Base-by-base conservation (phyloP, 2,888 invertebrate species). In the Apodemia mormo region DNA sequence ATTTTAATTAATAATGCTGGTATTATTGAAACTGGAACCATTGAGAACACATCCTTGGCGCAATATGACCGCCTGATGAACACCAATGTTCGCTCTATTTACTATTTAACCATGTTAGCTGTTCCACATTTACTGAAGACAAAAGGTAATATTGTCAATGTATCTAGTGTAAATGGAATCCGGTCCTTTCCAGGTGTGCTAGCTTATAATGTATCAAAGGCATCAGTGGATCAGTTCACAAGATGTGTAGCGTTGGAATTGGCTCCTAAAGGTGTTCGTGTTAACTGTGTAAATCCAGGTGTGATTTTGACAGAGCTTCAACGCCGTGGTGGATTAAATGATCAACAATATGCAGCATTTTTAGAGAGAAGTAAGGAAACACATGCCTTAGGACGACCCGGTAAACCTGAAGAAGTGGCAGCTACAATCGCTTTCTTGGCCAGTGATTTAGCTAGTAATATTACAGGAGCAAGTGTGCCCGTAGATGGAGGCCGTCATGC, bases 401-500 rank as follows among this genome's bases (percentile, higher is more conserved):
- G 98, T 4, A 92, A 95, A 71, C 95, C 96, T 0, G 95, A 95
- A 9, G 99, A 99, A 90, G 97, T 99, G 0, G 98, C 99, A 0
- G 95, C 95, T 67, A 95, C 97, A 0, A 98, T 99, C 78, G 96
- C 96, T 0, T 99, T 98, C 89, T 93, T 99, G 71, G 99, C 99
- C 0, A 97, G 98, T 74, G 96, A 97, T 69, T 94, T 96, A 74
- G 96, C 98, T 2, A 97, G 97, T 77, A 99, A 97, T 82, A 97
- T 97, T 5, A 99, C 99, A 9, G 99, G 98, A 4, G 97, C 95
- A 6, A 96, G 96, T 71, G 78, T 99, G 37, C 97, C 98, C 0
- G 97, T 99, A 0, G 99, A 99, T 87, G 99, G 99, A 33, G 99
- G 99, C 0, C 94, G 98, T 66, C 97, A 98, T 87, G 97, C 97